Evolutionary conservation across 1,140 invertebrate genomes (phyloP), one percentile per base, ranked within the genome.

Genomic region (Dreissena rostriformis): DNA sequence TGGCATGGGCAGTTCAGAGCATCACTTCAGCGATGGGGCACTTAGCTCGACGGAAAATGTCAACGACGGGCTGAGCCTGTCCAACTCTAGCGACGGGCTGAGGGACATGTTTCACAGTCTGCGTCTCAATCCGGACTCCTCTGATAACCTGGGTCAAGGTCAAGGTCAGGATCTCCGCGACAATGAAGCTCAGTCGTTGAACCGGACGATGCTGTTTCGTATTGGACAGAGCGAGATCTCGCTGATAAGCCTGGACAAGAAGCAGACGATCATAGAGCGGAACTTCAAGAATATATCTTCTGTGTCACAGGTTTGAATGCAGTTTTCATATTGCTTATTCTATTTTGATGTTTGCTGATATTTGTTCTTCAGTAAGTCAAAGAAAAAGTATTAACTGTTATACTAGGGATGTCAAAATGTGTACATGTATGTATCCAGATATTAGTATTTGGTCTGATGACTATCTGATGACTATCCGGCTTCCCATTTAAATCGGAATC

Each of bases 171-270:
- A 61, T 26, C 57, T 63, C 24, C 57, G 51, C 57, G 17, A 14
- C 39, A 63, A 68, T 67, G 39, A 61, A 49, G 71, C 57, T 55
- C 79, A 73, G 53, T 55, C 72, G 76, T 96, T 96, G 86, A 98
- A 98, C 94, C 95, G 97, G 28, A 98, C 97, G 1, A 99, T 99
- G 98, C 95, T 99, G 14, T 96, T 95, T 75, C 93, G 97, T 94
- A 96, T 99, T 24, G 97, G 97, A n/a, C 94, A 96, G 51, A 95
- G 95, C 67, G 98, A 99, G 93, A 94, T 99, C 29, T 95, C 97
- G 67, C 94, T 99, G 0, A 98, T 99, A 77, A 98, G 97, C 91
- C 97, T 97, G 0, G 98, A 99, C 92, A 95, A 97, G 53, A 99
- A 99, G 91, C 96, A 97, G 89, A 96, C 97, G 24, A 94, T 99